These are phyloP conservation scores for Pseudomugil tenellus DNA, from an alignment of 2,797 vertebrate species.

Conservation along the genomic window DNA sequence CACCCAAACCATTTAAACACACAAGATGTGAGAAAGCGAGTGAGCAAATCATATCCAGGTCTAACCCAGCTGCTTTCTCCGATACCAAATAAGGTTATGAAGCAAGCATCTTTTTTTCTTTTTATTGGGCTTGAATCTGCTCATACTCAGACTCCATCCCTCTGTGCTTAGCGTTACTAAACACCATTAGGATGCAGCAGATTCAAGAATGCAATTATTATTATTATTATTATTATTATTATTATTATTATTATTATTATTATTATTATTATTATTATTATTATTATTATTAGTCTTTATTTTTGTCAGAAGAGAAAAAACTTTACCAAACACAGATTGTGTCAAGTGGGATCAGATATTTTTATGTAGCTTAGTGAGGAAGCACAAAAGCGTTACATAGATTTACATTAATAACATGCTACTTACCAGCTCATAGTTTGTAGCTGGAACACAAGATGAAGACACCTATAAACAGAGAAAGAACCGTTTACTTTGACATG, in stretches of 20 bases:
- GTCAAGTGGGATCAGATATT: conserved; percentile 23
- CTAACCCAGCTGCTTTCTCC: conserved; percentile 57
- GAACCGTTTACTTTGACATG: conserved; percentile 12
- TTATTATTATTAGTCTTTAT: no score
- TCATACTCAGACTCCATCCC: conserved; percentile 49
- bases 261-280: no score
- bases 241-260: no score
- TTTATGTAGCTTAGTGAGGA: conserved; percentile 42
- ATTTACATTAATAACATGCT: conserved; percentile 6
- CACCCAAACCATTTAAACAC: conserved; percentile 74
- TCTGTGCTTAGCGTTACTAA: conserved; percentile 26
- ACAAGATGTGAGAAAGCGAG: conserved; percentile 59
- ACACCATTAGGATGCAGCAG: conserved; percentile 29
- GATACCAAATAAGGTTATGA: conserved; percentile 82
- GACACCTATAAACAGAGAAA: conserved; percentile 78
- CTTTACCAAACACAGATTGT: conserved; percentile 8
- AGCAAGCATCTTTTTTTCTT: conserved; percentile 35
- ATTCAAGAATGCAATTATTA: conserved; percentile 22
- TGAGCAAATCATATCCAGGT: conserved; percentile 57
- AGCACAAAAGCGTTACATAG: no score
- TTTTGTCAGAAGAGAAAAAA: conserved; percentile 10
- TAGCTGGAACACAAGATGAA: conserved; percentile 83
- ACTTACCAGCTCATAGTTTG: conserved; percentile 88
- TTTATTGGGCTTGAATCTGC: conserved; percentile 57
- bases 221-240: no score